Percentiles rank a stretch among this genome's conserved stretches.
phyloP scores from a whole-genome alignment of 1,140 invertebrate species.

The Aphis gossypii region DNA sequence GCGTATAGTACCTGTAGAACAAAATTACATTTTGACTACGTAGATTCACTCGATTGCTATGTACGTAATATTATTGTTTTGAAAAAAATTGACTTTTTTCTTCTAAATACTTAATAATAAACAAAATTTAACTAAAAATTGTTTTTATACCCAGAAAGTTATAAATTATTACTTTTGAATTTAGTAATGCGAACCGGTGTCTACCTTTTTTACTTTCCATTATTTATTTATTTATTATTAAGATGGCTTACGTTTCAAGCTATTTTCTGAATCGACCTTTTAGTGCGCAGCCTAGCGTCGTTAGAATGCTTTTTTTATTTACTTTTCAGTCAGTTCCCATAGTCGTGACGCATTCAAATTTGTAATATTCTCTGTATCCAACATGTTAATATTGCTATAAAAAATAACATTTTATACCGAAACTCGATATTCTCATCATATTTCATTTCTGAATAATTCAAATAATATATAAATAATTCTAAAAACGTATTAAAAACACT shows the following conservation, averaged over 20 bases:
- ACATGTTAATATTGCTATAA: background rate
- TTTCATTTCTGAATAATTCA: background rate
- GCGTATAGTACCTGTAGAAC: background rate
- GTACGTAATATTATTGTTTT: background rate
- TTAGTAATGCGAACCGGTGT: background rate
- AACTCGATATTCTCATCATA: background rate
- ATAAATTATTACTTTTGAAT: background rate
- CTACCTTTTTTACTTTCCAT: background rate
- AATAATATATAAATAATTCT: background rate
- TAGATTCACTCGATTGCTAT: background rate
- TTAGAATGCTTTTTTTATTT: constrained; percentile 9
- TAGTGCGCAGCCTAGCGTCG: background rate
- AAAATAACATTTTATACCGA: background rate
- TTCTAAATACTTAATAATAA: background rate
- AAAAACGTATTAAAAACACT: background rate
- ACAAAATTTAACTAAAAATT: background rate
- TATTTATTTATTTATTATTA: constrained; percentile 23
- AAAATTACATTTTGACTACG: background rate
- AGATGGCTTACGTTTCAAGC: background rate
- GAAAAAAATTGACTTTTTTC: background rate
- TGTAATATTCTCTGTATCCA: background rate
- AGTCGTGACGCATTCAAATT: background rate
- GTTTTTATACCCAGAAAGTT: background rate
- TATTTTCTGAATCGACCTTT: background rate
- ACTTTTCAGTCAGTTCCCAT: background rate